Evolutionary conservation across 2,888 invertebrate genomes (phyloP).

Genomic region (Plemyria rubiginata): DNA sequence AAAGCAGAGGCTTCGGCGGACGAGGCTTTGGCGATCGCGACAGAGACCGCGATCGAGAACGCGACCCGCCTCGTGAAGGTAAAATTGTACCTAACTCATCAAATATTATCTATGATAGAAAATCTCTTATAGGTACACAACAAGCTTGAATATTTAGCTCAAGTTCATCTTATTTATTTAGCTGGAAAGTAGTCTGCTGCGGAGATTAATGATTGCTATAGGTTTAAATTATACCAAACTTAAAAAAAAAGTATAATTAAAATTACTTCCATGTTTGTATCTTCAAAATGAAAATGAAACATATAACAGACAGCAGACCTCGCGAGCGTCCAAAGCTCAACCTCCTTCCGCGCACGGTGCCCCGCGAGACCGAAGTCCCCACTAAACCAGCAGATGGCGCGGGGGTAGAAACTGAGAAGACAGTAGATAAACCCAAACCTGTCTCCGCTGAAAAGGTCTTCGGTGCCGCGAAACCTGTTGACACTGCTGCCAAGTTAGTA

Average conservation of each 20-base stretch:
- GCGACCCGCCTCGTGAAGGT: slow-evolving; percentile 72
- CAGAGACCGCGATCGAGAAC: slow-evolving; percentile 59
- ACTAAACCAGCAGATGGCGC: slow-evolving; percentile 68
- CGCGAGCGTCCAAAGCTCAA: slow-evolving; percentile 91
- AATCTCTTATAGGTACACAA: no score
- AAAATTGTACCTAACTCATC: slow-evolving; percentile 22
- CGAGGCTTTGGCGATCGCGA: slow-evolving; percentile 75
- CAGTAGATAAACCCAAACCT: slow-evolving; percentile 70
- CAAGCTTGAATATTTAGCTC: no score
- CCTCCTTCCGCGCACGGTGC: slow-evolving; percentile 92
- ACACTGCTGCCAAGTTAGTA: slow-evolving; percentile 91
- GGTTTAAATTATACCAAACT: no score
- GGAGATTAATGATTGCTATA: no score
- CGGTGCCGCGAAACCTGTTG: slow-evolving; percentile 97
- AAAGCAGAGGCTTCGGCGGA: slow-evolving; percentile 73
- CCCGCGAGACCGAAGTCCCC: slow-evolving; percentile 81
- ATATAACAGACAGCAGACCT: slow-evolving; percentile 73
- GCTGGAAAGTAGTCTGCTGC: no score
- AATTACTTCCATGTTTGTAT: not conserved
- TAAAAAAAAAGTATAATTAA: not conserved
- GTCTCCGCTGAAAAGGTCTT: slow-evolving; percentile 91
- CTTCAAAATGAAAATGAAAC: no score
- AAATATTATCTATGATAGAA: no score
- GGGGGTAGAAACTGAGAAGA: slow-evolving; percentile 51
- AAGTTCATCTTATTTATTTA: no score